Base-by-base conservation (phyloP, 1,140 invertebrate species). In the Nymphalis io region DNA sequence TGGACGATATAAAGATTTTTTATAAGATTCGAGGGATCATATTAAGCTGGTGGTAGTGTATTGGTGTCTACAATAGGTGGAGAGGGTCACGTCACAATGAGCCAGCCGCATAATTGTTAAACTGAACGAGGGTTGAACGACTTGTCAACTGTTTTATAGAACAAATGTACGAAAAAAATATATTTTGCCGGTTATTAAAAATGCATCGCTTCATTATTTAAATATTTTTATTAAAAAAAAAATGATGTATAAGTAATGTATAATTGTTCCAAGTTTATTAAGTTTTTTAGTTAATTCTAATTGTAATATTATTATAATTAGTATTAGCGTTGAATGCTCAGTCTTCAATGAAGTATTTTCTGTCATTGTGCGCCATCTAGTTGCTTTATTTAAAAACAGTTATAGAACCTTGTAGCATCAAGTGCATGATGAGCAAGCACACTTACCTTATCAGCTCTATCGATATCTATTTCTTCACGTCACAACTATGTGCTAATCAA, bases 91-190 rank as follows among this genome's bases (percentile, higher is more conserved):
- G 74, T 81, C 83, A 89, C 88, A 91, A 90, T 91, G 87, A 87
- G 80, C 84, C 81, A 82, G 85, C 80, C 81, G 85, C 80, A 85
- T 91, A 89, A 91, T 91, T 89, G 89, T 91, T 89, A 89, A 84
- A 83, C 80, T 87, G 82, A 83, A 90, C 84, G 79, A 84, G 89
- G 87, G 87, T 84, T 89, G 83, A 84, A 83, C 85, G 82, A 75
- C 80, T 84, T 89, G 87, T 90, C 88, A 88, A 87, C 87, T 88
- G 84, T 83, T 83, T 78, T 74, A 89, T 75, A 83, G 80, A 85
- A 75, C 82, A 86, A 82, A 76, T 72, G 68, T 53, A 73, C 74
- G 80, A 55, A 55, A 55, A 67, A 42, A 55, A 65, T n/a, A 62
- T 57, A 57, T 63, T 63, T 61, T 46, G 51, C 46, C 60, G 67